Evolutionary conservation across 2,797 vertebrate genomes (phyloP), one percentile per base, ranked within the genome.

Genomic region (Liasis olivaceus): DNA sequence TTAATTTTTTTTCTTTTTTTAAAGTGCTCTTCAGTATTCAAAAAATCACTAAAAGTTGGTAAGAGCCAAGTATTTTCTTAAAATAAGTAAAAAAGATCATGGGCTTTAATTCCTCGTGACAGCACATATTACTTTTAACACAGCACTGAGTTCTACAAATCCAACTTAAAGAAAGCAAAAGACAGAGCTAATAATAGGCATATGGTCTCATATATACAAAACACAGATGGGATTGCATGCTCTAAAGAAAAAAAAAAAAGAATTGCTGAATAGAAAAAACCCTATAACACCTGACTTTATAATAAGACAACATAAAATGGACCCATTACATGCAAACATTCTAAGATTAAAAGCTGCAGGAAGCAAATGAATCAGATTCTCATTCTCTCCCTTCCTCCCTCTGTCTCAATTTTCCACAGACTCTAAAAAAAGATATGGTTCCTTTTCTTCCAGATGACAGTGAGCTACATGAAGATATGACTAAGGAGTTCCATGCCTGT

Each of bases 1-100:
- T 36, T 31, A 87, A 84, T 56, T 42, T 64, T 72, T 13, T 54
- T 84, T 12, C 7, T 86, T 28, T 77, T 89, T 92, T 69, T 93
- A 96, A 64, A 58, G 31, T 69, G 59, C 84, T 60, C 89, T 89
- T 86, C 93, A 77, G 11, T 92, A 77, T 89, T 91, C 89, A 51
- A 85, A 84, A 95, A 66, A 54, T 54, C 64, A 64, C 56, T 89
- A 85, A 89, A 72, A 94, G 58, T 11, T 15, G 17, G 59, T 42
- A 42, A 90, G 28, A 91, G 93, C 86, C 86, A 94, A 95, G 91
- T 72, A 66, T 62, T 63, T 54, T 94, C 95, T 87, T 92, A 92
- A 91, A n/a, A 9, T 11, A 81, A 87, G 94, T 91, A 2, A 31
- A 54, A 94, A 64, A 59, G 81, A 95, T 94, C 90, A 58, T 42